Evolutionary conservation across 2,113 vertebrate species (phyloP).

Genomic region (Pogona vitticeps): DNA sequence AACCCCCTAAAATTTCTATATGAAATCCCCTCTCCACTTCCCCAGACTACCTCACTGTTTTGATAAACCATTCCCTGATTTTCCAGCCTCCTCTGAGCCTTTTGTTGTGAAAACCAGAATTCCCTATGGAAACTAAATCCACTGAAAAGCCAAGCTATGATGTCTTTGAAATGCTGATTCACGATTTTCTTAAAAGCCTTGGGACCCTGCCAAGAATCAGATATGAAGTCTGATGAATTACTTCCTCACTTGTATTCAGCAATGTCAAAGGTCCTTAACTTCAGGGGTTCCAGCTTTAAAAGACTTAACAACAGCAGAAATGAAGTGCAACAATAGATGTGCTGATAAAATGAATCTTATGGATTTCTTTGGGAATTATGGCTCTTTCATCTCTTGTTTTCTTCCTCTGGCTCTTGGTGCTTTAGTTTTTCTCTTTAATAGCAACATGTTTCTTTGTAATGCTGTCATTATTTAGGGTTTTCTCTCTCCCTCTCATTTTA

Average conservation of each 20-base stretch:
- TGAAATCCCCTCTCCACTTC: neutral
- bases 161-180: constrained; percentile 29
- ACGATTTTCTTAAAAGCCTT: neutral
- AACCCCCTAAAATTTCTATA: constrained; percentile 5
- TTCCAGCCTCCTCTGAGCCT: neutral
- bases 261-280: constrained; percentile 24
- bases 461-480: neutral
- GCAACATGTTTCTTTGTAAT: neutral
- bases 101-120: constrained; percentile 9
- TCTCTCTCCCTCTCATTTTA: constrained; percentile 4
- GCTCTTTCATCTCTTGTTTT: constrained; percentile 4
- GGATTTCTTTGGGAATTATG: constrained; percentile 5
- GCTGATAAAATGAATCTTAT: constrained; percentile 9
- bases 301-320: constrained; percentile 10
- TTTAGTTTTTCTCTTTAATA: constrained; percentile 10
- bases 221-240: constrained; percentile 1
- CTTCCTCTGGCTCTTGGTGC: neutral
- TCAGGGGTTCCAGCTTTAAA: constrained; percentile 13
- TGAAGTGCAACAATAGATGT: neutral
- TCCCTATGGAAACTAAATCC: constrained; percentile 19
- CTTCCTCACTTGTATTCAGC: neutral
- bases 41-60: neutral
- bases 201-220: neutral
- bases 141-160: accelerated
- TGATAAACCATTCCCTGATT: neutral